Evolutionary conservation across 2,888 invertebrate species (phyloP).

Genomic region (Amblyjoppa fuscipennis): DNA sequence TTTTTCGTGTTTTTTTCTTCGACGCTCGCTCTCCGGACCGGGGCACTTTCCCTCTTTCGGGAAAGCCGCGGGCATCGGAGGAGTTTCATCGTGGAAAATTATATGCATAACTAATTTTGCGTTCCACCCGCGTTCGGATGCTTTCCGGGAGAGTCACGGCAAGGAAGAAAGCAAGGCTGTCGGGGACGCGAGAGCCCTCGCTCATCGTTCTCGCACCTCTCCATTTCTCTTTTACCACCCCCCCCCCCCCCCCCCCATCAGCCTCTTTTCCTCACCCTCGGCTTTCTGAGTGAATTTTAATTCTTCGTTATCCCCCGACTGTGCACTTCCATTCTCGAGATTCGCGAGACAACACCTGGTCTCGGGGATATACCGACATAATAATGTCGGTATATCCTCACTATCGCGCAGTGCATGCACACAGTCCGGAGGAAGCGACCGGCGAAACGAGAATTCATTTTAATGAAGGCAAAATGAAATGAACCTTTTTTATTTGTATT

Average conservation of each 20-base stretch:
- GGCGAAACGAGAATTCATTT: slow-evolving; percentile 29
- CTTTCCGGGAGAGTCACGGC: slow-evolving; percentile 28
- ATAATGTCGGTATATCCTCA: slow-evolving; percentile 10
- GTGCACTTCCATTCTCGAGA: slow-evolving; percentile 46
- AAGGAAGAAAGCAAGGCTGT: slow-evolving; percentile 2
- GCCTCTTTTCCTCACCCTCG: slow-evolving; percentile 2
- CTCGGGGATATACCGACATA: not conserved
- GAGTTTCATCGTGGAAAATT: slow-evolving; percentile 61
- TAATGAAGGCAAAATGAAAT: slow-evolving; percentile 18
- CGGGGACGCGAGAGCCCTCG: slow-evolving; percentile 3
- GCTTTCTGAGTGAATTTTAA: slow-evolving; percentile 55
- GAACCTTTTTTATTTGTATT: not conserved
- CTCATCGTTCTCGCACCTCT: slow-evolving; percentile 32
- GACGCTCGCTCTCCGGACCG: not conserved
- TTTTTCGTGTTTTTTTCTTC: slow-evolving; percentile 19
- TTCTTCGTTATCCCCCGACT: slow-evolving; percentile 50
- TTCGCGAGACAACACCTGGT: slow-evolving; percentile 30
- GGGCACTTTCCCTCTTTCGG: slow-evolving; percentile 24
- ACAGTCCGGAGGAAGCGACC: not conserved
- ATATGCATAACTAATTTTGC: slow-evolving; percentile 63
- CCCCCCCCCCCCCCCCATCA: too few relatives aligned
- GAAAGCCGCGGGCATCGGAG: slow-evolving; percentile 34
- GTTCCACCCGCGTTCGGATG: slow-evolving; percentile 4
- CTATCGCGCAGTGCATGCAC: not conserved
- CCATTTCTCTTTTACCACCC: slow-evolving; percentile 19